Percentiles rank a stretch among this genome's conserved stretches.
These are phyloP conservation scores for Aurelia sp. DNA, from an alignment of 30 jellyfish, hydroid and myxozoan genomes.

Conservation along the genomic window DNA sequence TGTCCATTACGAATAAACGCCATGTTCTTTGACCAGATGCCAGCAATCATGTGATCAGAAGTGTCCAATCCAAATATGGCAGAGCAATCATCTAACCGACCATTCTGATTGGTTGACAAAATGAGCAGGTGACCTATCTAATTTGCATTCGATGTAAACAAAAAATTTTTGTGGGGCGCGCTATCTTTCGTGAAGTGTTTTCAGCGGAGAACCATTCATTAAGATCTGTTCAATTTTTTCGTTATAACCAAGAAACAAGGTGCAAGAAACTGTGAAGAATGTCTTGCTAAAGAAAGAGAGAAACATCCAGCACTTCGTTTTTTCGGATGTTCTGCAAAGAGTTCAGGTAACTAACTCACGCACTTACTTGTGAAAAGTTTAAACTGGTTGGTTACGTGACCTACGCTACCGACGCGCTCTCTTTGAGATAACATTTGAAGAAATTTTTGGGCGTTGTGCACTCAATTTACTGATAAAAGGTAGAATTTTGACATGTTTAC, in stretches of 20 bases:
- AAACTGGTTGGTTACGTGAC: no score
- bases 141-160: slow-evolving; percentile 78
- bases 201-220: neutral
- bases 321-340: no score
- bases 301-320: no score
- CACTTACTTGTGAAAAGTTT: no score
- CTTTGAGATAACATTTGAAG: no score
- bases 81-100: neutral
- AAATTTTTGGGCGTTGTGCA: no score
- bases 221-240: neutral
- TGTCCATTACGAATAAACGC: neutral
- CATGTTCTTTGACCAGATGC: slow-evolving; percentile 31
- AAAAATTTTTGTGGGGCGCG: slow-evolving; percentile 62
- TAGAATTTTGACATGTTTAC: no score
- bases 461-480: no score
- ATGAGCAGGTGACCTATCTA: slow-evolving; percentile 53
- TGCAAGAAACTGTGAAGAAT: no score
- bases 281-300: no score
- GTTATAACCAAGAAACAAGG: neutral
- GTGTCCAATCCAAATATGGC: slow-evolving; percentile 54
- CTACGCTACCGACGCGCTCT: no score
- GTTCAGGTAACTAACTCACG: no score
- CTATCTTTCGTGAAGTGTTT: neutral
- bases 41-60: slow-evolving; percentile 64
- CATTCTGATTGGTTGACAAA: slow-evolving; percentile 55